These are phyloP conservation scores for Monodelphis domestica DNA, from an alignment of 2,797 vertebrate species.

Conservation along the genomic window DNA sequence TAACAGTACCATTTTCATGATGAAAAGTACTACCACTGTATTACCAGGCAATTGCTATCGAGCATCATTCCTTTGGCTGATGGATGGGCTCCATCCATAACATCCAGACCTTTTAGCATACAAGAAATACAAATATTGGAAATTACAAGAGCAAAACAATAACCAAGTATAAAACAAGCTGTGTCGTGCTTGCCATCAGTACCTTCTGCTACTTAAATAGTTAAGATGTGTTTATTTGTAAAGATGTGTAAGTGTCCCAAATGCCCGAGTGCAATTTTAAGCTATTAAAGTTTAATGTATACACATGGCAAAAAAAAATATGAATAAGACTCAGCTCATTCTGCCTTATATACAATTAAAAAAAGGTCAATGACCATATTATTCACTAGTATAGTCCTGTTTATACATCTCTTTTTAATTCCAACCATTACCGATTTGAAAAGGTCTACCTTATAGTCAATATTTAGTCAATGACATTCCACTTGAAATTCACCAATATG, in stretches of 20 bases:
- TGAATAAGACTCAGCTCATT: background rate
- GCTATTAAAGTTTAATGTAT: background rate
- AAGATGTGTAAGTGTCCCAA: background rate
- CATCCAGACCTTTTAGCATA: background rate
- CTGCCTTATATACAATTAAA: background rate
- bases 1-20: background rate
- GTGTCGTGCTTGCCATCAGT: background rate
- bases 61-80: background rate
- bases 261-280: background rate
- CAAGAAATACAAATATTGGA: background rate
- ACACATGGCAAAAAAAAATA: background rate
- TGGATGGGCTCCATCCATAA: background rate
- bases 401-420: background rate
- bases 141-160: background rate
- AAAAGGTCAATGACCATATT: background rate
- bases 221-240: background rate
- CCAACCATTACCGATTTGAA: background rate
- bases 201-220: background rate
- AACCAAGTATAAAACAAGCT: background rate
- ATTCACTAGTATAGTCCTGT: background rate
- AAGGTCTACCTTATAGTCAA: background rate
- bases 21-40: background rate
- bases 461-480: background rate
- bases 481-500: background rate
- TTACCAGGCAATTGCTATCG: background rate